phyloP scores from a whole-genome alignment of 2,113 vertebrate species.

The Podiceps cristatus region DNA sequence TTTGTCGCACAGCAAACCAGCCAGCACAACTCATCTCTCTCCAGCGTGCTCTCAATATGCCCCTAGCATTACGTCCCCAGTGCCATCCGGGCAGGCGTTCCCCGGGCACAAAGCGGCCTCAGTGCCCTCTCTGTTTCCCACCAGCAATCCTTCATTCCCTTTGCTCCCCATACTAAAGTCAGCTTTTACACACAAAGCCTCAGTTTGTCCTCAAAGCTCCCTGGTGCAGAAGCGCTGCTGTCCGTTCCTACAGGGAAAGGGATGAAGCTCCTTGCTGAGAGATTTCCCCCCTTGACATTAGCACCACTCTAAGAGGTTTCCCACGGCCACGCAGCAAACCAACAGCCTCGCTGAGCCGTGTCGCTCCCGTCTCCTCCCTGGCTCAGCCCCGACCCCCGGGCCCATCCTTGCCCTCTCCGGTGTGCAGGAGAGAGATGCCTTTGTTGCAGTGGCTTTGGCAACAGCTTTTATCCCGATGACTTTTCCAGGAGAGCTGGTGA shows the following conservation, averaged over 20 bases:
- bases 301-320: background rate
- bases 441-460: constrained; percentile 32
- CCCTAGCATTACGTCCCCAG: background rate
- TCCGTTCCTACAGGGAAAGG: background rate
- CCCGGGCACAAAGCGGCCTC: background rate
- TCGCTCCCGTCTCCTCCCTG: fast-evolving
- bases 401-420: background rate
- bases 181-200: background rate
- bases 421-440: background rate
- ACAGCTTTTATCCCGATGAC: fast-evolving
- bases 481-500: constrained; percentile 49
- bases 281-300: background rate
- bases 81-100: background rate
- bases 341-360: background rate
- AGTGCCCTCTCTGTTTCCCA: background rate
- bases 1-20: background rate
- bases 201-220: background rate
- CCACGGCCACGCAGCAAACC: background rate
- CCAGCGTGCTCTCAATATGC: fast-evolving
- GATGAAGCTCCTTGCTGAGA: background rate
- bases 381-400: background rate
- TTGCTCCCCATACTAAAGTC: background rate
- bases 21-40: background rate
- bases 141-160: background rate
- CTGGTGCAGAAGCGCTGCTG: background rate